Percentiles rank a stretch among this genome's conserved stretches.
Evolutionary conservation across 2,888 invertebrate genomes (phyloP).

Genomic region (Limnephilus auricula): DNA sequence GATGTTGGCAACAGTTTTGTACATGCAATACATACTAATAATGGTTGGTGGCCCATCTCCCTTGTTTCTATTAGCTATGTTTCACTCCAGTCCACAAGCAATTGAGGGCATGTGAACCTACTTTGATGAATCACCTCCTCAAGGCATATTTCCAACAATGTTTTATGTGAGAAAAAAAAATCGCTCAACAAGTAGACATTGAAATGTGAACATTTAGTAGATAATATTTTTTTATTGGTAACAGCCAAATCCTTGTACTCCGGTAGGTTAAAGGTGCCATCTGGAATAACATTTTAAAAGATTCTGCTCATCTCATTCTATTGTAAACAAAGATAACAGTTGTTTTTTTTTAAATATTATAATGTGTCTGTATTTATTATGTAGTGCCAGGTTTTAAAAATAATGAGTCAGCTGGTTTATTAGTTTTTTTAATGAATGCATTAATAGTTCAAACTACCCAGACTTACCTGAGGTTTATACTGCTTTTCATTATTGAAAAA

Average conservation of each 20-base stretch:
- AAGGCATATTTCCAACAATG: neutral
- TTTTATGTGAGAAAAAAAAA: neutral
- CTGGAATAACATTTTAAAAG: neutral
- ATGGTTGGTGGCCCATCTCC: too few species aligned
- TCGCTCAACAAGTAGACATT: neutral
- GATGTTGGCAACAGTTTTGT: too few species aligned
- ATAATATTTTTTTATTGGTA: neutral
- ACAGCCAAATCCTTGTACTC: neutral
- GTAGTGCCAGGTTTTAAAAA: neutral
- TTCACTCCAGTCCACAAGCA: neutral
- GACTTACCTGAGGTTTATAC: neutral
- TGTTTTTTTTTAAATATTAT: neutral
- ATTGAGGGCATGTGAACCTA: neutral
- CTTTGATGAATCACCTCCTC: neutral
- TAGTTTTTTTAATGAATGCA: neutral
- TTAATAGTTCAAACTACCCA: neutral
- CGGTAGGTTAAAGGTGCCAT: neutral
- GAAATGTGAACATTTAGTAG: neutral
- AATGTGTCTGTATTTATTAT: neutral
- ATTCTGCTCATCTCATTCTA: neutral
- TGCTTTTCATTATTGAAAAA: neutral
- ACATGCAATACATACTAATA: too few species aligned
- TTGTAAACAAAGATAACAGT: neutral
- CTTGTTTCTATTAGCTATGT: slow-evolving; percentile 49
- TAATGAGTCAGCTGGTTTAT: neutral